Evolutionary conservation across 2,888 invertebrate genomes (phyloP), one percentile per base, ranked within the genome.

Genomic region (Mythimna ferrago): DNA sequence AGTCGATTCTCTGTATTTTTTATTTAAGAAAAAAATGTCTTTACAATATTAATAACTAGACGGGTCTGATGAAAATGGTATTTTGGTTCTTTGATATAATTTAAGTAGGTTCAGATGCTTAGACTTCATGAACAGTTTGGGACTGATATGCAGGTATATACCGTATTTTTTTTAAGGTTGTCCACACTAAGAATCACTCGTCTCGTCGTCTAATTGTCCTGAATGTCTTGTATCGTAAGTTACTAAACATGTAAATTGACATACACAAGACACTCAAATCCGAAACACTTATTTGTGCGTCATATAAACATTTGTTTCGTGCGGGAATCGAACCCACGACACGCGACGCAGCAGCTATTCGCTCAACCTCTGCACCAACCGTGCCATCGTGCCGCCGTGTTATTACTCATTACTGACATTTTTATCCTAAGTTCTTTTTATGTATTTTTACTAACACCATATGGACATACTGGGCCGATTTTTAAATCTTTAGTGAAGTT

Each of bases 1-100:
- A 38, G 54, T 35, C 38, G 65, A 63, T 54, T 41, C 14, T 70
- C 6, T 60, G 41, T 62, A 26, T 63, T 80, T 66, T 75, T 71
- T 56, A 5, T n/a, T 11, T 7, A 19, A 26, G 19, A 6, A n/a
- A 41, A 74, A 48, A 66, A 66, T 54, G 10, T 69, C 51, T 56
- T 1, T 58, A 35, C 26, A n/a, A n/a, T 41, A 4, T 41, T 41
- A 74, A 35, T n/a, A 54, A 26, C 5, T 32, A 26, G n/a, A 32
- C 9, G 14, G 61, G 16, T 56, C 11, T 21, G 14, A 63, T 21
- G 62, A 66, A 54, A 44, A 26, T 66, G 21, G 44, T 64, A 5
- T 32, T 66, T 54, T 14, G 26, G 9, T 6, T 26, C 3, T 11
- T 0, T 14, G 9, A 10, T 56, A 44, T 1, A 56, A 44, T 44